Conservation (phyloP, 2,113 vertebrate genomes). For the Centropus bengalensis region DNA sequence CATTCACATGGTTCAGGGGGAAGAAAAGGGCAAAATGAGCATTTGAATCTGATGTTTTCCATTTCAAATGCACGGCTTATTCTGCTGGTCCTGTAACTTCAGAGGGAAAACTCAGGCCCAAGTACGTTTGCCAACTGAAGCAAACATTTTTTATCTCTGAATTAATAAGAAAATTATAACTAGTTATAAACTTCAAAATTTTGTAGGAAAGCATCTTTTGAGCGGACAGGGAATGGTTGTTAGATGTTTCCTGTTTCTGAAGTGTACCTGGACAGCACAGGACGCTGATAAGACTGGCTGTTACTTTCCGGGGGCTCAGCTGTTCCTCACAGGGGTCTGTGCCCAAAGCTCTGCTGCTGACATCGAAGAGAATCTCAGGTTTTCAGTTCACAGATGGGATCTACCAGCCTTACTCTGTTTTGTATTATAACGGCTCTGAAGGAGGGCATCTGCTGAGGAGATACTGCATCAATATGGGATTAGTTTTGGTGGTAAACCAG, state of each 20-base stretch:
- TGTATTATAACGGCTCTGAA: not conserved
- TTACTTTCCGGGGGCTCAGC: not conserved
- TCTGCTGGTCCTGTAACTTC: not conserved
- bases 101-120: not conserved
- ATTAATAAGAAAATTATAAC: not conserved
- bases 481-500: not conserved
- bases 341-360: not conserved
- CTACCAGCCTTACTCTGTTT: not conserved
- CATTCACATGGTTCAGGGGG: accelerated
- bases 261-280: not conserved
- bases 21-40: not conserved
- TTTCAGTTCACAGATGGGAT: not conserved
- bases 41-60: not conserved
- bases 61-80: not conserved
- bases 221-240: not conserved
- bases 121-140: slow-evolving; percentile 2
- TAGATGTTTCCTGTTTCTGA: not conserved
- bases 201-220: slow-evolving; percentile 15
- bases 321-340: not conserved
- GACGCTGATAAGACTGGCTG: not conserved
- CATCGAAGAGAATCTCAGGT: not conserved
- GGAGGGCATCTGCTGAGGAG: not conserved
- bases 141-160: not conserved
- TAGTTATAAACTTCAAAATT: slow-evolving; percentile 5
- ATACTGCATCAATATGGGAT: not conserved